phyloP scores from a whole-genome alignment of 2,888 invertebrate genomes.

The Cybosia mesomella region DNA sequence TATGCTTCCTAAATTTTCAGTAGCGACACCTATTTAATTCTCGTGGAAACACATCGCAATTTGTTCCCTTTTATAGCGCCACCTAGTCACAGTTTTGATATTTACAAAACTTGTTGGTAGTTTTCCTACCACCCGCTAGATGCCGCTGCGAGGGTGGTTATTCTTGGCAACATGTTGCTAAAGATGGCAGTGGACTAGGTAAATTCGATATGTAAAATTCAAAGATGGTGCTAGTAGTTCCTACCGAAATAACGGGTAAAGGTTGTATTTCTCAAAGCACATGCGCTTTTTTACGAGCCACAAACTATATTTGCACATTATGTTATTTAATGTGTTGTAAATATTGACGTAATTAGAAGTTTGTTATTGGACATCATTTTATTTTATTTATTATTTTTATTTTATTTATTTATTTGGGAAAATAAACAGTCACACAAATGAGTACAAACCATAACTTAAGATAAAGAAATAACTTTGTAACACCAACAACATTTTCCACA shows the following conservation, averaged over 20 bases:
- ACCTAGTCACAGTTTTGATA: not conserved
- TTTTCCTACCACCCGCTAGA: conserved; percentile 38
- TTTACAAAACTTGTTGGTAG: not conserved
- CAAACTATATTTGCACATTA: too few relatives aligned
- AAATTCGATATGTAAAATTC: not conserved
- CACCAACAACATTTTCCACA: too few relatives aligned
- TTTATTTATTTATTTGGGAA: too few relatives aligned
- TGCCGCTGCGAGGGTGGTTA: conserved; percentile 22
- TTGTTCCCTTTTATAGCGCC: conserved; percentile 3
- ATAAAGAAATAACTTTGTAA: too few relatives aligned
- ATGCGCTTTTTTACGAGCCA: too few relatives aligned
- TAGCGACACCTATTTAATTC: conserved; percentile 17
- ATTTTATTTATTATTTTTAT: too few relatives aligned
- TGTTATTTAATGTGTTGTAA: too few relatives aligned
- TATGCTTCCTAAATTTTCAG: not conserved
- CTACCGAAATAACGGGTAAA: not conserved
- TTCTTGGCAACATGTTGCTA: not conserved
- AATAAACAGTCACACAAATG: too few relatives aligned
- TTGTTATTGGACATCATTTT: too few relatives aligned
- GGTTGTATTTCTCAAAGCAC: too few relatives aligned
- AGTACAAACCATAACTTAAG: too few relatives aligned
- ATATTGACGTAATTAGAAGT: too few relatives aligned
- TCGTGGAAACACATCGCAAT: not conserved
- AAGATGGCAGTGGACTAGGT: conserved; percentile 16
- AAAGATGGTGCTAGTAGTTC: conserved; percentile 13